Base-by-base conservation (phyloP, 2,888 invertebrate genomes). In the Laothoe populi region DNA sequence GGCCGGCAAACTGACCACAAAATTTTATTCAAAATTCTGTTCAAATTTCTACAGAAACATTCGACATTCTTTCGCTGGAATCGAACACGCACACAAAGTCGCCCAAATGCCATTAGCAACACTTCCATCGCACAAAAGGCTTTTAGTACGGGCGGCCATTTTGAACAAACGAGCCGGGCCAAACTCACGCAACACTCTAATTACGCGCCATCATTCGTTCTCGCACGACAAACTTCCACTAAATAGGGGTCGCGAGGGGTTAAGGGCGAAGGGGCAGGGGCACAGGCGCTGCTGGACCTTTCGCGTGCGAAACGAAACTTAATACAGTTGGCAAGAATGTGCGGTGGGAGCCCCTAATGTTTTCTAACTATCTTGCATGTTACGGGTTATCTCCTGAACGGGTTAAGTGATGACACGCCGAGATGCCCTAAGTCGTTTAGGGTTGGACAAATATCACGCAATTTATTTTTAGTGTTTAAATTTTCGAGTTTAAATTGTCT, bases 251-350 rank as follows among this genome's bases (percentile, higher is more conserved):
- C 24, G 45, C 10, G 31, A 26, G 26, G 26, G 24, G 26, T 4
- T 44, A 13, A 5, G 31, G 35, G 46, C 19, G 13, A 4, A 19
- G 46, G 46, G 21, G 24, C 24, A 11, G 24, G 21, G 46, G 23
- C 46, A 21, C 19, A 19, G 7, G 8, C 45, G 23, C 7, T 3
- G 10, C 53, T 19, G 19, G 31, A 35, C 63, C 60, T 68, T 69
- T 82, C 71, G 83, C 81, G 84, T 83, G 84, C 71, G 75, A 79
- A 83, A 76, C 71, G 73, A 78, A 81, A 82, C 78, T 84, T 82
- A 75, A 73, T 72, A 70, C 68, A 75, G 69, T 79, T 72, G 61
- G 69, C 77, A 83, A 83, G 84, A 83, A 86, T 86, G 82, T 82
- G 82, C 82, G 81, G 80, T 75, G 60, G 70, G 44, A n/a, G 24